A percentile compares a stretch with the other conserved stretches of the same genome.
These are phyloP conservation scores for Ptychadena robeensis DNA, from an alignment of 2,797 vertebrate species.

Conservation along the genomic window DNA sequence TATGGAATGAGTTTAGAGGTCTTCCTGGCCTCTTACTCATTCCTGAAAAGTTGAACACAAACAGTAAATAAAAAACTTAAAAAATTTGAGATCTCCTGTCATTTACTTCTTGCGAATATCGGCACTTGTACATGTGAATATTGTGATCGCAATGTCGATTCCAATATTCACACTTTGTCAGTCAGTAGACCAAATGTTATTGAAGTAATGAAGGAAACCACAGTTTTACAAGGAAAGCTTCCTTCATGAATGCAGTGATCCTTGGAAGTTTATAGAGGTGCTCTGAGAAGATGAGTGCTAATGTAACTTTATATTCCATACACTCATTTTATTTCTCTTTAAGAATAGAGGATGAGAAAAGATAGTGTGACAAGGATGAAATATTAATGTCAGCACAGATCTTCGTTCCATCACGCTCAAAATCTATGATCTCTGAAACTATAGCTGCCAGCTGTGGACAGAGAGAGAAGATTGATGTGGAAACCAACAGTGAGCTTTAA, in stretches of 20 bases:
- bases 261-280: slow-evolving; percentile 4
- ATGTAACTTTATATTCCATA: slow-evolving; percentile 25
- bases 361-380: slow-evolving; percentile 54
- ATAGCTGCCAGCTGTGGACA: slow-evolving; percentile 45
- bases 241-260: slow-evolving; percentile 51
- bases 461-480: slow-evolving; percentile 24
- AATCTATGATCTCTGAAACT: slow-evolving; percentile 31
- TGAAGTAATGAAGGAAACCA: slow-evolving; percentile 38
- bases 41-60: too few relatives aligned
- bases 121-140: too few relatives aligned
- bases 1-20: too few relatives aligned
- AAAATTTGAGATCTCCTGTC: too few relatives aligned
- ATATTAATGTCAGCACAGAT: slow-evolving; percentile 27
- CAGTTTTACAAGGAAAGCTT: slow-evolving; percentile 63
- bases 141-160: too few relatives aligned
- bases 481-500: slow-evolving; percentile 51
- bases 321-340: slow-evolving; percentile 48
- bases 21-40: too few relatives aligned
- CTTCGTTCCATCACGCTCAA: slow-evolving; percentile 30
- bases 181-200: slow-evolving; percentile 17
- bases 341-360: background rate
- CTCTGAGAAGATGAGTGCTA: slow-evolving; percentile 8
- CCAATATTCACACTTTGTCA: background rate
- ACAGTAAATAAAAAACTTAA: too few relatives aligned
- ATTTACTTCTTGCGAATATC: too few relatives aligned